Evolutionary conservation across 2,888 invertebrate genomes (phyloP), one percentile per base, ranked within the genome.

Genomic region (Campopleginae sp.): DNA sequence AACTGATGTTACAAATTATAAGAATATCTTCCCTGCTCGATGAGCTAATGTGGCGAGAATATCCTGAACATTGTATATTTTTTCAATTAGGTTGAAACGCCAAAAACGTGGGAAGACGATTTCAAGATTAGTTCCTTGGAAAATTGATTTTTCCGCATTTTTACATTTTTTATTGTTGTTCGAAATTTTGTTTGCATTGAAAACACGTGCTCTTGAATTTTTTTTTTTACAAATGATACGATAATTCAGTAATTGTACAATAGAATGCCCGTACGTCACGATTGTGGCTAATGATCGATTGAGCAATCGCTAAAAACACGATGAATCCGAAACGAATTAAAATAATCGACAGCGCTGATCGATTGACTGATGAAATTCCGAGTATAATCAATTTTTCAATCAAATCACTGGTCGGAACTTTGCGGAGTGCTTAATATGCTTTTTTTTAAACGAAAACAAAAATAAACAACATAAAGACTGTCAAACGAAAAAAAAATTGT

Each of bases 21-120:
- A 72, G n/a, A 58, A 78, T n/a, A 74, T 23, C 19, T 61, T 77
- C 27, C 46, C 46, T 46, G 61, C 68, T 78, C 27, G 65, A 33
- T 38, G 58, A 72, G 61, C 10, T 27, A 54, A 33, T 14, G 27
- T 44, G 27, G 14, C 19, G 10, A 66, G 31, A 66, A 58, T 42
- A 38, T 48, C 38, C 48, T 46, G 14, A n/a, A 19, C 65, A 14
- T 54, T 74, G 54, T 54, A 31, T 23, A 61, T 31, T 63, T 63
- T 75, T 23, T 31, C 12, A 72, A 38, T 19, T 23, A 42, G 23
- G 19, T 42, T 14, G 3, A 23, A 66, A 23, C 23, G 38, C 38
- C 23, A 0, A 42, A 14, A 17, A 1, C 33, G 27, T 23, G 42
- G 38, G 1, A n/a, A 44, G 14, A 23, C 23, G 66, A 66, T 12